These are phyloP conservation scores for Hycleus phaleratus DNA, from an alignment of 1,140 invertebrate genomes.

Conservation along the genomic window DNA sequence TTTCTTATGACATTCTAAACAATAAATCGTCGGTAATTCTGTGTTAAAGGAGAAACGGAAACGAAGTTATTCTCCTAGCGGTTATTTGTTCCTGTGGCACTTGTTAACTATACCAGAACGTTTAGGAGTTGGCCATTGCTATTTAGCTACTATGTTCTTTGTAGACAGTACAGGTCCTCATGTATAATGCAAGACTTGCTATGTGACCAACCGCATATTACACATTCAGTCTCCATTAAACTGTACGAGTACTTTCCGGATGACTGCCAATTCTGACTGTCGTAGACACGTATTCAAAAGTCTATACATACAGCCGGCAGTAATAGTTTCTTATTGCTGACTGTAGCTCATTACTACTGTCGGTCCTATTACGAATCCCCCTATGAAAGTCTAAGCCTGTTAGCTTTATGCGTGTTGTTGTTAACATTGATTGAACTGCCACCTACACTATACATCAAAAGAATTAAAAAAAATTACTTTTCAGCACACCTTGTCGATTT, in stretches of 20 bases:
- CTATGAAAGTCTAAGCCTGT: no score
- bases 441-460: no score
- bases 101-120: neutral
- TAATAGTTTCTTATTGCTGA: no score
- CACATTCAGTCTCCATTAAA: conserved; percentile 17
- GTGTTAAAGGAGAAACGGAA: no score
- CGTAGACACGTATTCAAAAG: conserved; percentile 15
- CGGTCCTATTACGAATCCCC: no score
- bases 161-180: neutral
- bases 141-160: neutral
- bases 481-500: no score
- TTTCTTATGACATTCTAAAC: no score
- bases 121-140: neutral
- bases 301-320: neutral
- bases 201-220: conserved; percentile 17
- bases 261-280: conserved; percentile 9
- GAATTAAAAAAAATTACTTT: no score
- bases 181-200: conserved; percentile 18
- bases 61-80: neutral
- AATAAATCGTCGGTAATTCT: no score
- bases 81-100: conserved; percentile 1
- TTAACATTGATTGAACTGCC: no score
- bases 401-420: no score
- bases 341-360: no score
- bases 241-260: conserved; percentile 18